Base-by-base conservation (phyloP, 1,140 invertebrate genomes). In the Ceratina australensis region DNA sequence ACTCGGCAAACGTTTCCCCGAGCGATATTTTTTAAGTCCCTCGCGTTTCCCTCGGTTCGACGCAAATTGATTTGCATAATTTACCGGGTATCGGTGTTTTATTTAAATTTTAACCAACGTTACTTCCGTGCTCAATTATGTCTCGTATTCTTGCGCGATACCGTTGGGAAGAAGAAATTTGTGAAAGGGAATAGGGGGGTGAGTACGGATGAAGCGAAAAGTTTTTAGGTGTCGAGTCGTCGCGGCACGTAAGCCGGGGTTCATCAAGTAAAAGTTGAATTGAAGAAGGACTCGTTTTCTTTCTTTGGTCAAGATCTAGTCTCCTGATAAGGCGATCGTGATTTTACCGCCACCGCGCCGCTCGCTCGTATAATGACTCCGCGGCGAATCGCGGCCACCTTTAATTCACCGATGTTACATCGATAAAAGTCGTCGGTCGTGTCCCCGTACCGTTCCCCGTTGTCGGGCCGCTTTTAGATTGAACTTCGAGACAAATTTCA, bases 351-450 rank as follows among this genome's bases (percentile, higher is more conserved):
- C 33, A 42, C 33, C 33, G 33, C 33, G 33, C 3, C 33, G 33
- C 33, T 83, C 73, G 79, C 84, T 80, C 69, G 65, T 66, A 71
- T 87, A 87, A 86, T 86, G 82, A 86, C 73, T 71, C 18, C 73
- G 33, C 68, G 26, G 72, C 49, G 71, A 79, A 84, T 91, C 85
- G 72, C 83, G 67, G 49, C 49, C 78, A 65, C 63, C 73, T 82
- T 80, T 82, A 84, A 86, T 87, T 86, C 67, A 66, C 83, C 90
- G 91, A 83, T 91, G 89, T 89, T 86, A 78, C 91, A 88, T 88
- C 91, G 92, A 93, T 93, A 92, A 83, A 76, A 67, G 60, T 69
- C 33, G 33, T 42, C 33, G 10, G 33, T 10, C 33, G 33, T 42
- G 33, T 42, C 33, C 3, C 5, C 33, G 33, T 42, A 10, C 33